Evolutionary conservation across 2,888 invertebrate genomes (phyloP).

Genomic region (Caenorhabditis sp.): DNA sequence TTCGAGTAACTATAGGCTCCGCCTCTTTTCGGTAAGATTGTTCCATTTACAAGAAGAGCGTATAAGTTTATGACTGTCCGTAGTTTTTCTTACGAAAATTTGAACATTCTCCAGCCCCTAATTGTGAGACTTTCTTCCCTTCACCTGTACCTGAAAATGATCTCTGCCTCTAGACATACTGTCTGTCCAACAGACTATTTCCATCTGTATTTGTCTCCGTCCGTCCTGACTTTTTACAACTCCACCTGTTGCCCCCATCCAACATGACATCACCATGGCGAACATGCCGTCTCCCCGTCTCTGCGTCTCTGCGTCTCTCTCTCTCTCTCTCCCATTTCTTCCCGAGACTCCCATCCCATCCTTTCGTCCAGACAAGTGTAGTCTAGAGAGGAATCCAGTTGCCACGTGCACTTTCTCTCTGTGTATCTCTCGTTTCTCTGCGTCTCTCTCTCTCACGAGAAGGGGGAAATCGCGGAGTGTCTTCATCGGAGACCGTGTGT

Average conservation of each 20-base stretch:
- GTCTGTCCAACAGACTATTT: too few relatives aligned
- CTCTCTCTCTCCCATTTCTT: neutral
- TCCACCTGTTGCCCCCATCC: neutral
- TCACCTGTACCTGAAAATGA: neutral
- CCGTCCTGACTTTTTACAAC: conserved; percentile 10
- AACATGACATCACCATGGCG: conserved; percentile 32
- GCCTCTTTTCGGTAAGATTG: too few relatives aligned
- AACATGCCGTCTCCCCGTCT: neutral
- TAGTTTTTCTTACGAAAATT: too few relatives aligned
- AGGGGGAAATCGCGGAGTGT: neutral
- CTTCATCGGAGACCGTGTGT: conserved; percentile 17
- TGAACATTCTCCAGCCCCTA: too few relatives aligned
- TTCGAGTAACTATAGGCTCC: too few relatives aligned
- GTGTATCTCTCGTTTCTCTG: neutral
- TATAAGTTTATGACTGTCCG: too few relatives aligned
- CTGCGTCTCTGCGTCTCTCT: conserved; percentile 16
- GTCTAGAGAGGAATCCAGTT: conserved; percentile 38
- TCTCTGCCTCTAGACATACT: too few relatives aligned
- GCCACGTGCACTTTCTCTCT: conserved; percentile 46
- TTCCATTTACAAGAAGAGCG: too few relatives aligned
- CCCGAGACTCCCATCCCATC: neutral
- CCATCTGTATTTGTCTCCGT: neutral
- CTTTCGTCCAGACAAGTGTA: conserved; percentile 23
- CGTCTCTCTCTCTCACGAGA: conserved; percentile 21
- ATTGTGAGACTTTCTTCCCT: too few relatives aligned